phyloP scores from a whole-genome alignment of 1,140 invertebrate species.

The Drosophila pseudoobscura region DNA sequence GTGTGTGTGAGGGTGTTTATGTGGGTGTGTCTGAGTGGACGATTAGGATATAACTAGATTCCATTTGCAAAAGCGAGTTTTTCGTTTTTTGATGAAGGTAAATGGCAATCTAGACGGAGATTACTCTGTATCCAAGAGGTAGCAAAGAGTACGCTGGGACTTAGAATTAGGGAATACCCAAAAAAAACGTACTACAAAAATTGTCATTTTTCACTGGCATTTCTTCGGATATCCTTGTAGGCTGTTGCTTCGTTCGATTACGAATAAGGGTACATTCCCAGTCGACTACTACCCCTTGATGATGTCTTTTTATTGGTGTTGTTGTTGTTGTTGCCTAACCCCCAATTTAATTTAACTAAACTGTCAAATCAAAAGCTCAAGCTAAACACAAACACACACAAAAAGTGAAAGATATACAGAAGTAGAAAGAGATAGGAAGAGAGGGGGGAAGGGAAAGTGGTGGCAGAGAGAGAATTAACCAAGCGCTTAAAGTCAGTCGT shows the following conservation, averaged over 20 bases:
- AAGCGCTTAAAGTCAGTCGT: slow-evolving; percentile 70
- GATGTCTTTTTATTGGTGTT: neutral
- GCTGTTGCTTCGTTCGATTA: too few relatives aligned
- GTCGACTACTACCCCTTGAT: too few relatives aligned
- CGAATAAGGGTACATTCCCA: neutral
- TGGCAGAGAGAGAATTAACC: slow-evolving; percentile 58
- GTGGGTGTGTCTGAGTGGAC: slow-evolving; percentile 58
- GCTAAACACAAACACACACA: slow-evolving; percentile 18
- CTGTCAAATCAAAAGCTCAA: slow-evolving; percentile 80
- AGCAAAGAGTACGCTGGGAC: neutral
- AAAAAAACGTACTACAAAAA: too few relatives aligned
- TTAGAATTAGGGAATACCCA: too few relatives aligned
- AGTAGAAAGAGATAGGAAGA: neutral
- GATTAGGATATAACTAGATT: slow-evolving; percentile 80
- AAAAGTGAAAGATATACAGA: neutral
- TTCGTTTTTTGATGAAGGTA: slow-evolving; percentile 74
- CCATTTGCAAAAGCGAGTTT: slow-evolving; percentile 60
- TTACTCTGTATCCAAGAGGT: slow-evolving; percentile 17
- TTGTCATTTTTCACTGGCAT: too few relatives aligned
- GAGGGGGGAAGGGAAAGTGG: neutral
- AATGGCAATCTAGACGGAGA: slow-evolving; percentile 56
- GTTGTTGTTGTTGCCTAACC: slow-evolving; percentile 44
- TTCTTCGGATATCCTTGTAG: too few relatives aligned
- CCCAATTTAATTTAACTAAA: slow-evolving; percentile 80
- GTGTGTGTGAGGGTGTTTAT: slow-evolving; percentile 34